A percentile compares a stretch with the other conserved stretches of the same genome.
These are phyloP conservation scores for Apomyelois bistriatella DNA, from an alignment of 2,888 invertebrate species.

Conservation along the genomic window DNA sequence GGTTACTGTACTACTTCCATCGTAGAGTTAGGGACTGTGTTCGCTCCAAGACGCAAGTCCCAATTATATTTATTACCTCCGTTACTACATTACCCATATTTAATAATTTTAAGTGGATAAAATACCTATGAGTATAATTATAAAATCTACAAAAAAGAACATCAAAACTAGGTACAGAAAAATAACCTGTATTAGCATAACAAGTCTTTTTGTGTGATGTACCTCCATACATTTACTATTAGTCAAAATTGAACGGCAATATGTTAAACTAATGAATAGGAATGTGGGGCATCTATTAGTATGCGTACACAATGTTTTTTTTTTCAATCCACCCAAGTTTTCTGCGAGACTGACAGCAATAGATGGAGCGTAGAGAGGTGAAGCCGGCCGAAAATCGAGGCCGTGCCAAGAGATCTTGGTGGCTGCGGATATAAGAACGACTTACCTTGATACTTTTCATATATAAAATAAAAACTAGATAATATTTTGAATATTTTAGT, in stretches of 20 bases:
- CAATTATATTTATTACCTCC: too few relatives aligned
- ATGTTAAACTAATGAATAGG: background rate
- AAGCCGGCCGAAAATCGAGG: constrained; percentile 61
- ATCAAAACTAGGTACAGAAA: too few relatives aligned
- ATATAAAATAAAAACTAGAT: background rate
- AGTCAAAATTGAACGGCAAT: background rate
- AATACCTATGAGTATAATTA: too few relatives aligned
- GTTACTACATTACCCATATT: too few relatives aligned
- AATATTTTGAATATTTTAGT: too few relatives aligned
- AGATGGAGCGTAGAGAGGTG: constrained; percentile 59
- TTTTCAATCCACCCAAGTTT: constrained; percentile 1
- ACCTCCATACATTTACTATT: background rate
- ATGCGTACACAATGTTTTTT: background rate
- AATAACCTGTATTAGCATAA: too few relatives aligned
- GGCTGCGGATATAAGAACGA: constrained; percentile 26
- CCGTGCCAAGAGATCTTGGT: constrained; percentile 55
- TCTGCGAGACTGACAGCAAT: constrained; percentile 31
- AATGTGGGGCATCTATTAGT: constrained; percentile 1
- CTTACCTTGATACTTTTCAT: constrained; percentile 43
- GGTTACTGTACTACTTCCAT: too few relatives aligned
- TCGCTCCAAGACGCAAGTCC: too few relatives aligned
- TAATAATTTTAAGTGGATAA: too few relatives aligned
- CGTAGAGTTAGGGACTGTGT: too few relatives aligned
- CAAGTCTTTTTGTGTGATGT: too few relatives aligned
- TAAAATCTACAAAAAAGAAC: too few relatives aligned